These are phyloP conservation scores for Hyles lineata DNA, from an alignment of 2,888 invertebrate genomes.

Conservation along the genomic window DNA sequence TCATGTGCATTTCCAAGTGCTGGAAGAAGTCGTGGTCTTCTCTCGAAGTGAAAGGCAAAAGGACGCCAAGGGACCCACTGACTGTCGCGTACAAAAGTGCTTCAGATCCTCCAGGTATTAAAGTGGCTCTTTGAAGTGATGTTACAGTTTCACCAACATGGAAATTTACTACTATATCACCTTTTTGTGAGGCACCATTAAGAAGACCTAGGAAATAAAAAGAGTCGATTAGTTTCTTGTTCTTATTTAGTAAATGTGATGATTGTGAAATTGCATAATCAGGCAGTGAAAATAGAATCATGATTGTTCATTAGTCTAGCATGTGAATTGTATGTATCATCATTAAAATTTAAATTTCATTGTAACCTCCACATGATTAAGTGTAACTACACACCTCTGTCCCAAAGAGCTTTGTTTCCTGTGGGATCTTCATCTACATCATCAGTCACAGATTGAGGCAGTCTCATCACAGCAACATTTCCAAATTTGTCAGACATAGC, in stretches of 20 bases:
- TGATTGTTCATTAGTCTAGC: conserved; percentile 83
- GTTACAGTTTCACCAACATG: conserved; percentile 98
- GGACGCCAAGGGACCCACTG: conserved; percentile 96
- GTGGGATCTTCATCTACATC: conserved; percentile 99
- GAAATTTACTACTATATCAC: conserved; percentile 96
- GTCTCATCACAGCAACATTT: conserved; percentile 94
- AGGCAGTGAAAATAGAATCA: conserved; percentile 71
- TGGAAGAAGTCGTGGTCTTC: conserved; percentile 99
- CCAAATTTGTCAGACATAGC: conserved; percentile 99
- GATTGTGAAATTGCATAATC: conserved; percentile 36
- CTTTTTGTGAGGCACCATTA: conserved; percentile 99
- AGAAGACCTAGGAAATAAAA: conserved; percentile 88
- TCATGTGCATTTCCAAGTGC: conserved; percentile 99
- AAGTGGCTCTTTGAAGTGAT: conserved; percentile 96
- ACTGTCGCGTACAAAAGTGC: conserved; percentile 98
- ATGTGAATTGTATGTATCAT: conserved; percentile 81
- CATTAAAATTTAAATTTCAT: conserved; percentile 44
- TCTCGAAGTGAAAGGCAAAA: conserved; percentile 97
- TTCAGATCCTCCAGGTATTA: conserved; percentile 99
- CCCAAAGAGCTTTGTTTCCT: conserved; percentile 98
- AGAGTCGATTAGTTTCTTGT: conserved; percentile 5
- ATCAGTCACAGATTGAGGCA: conserved; percentile 96
- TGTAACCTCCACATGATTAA: background rate
- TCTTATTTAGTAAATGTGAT: background rate
- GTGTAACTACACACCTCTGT: conserved; percentile 84